Percentiles rank a stretch among this genome's conserved stretches.
Evolutionary conservation across 2,113 vertebrate genomes (phyloP).

Genomic region (Delphinapterus leucas): DNA sequence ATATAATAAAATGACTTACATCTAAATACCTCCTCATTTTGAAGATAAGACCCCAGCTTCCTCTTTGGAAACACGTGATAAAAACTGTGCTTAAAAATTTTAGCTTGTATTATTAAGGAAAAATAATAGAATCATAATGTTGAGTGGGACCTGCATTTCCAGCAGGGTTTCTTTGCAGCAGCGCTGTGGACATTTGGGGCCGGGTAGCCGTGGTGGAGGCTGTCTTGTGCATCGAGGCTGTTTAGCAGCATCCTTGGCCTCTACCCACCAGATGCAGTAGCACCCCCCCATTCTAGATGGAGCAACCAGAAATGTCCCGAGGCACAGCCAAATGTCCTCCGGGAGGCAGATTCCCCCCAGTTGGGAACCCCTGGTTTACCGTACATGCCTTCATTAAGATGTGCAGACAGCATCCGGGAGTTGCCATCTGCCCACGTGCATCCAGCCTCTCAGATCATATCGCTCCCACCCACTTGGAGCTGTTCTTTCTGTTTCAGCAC

Average conservation of each 20-base stretch:
- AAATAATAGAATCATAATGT: accelerated
- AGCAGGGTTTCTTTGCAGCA: neutral
- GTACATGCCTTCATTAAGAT: accelerated
- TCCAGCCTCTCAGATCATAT: accelerated
- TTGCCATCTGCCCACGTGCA: accelerated
- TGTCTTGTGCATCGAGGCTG: accelerated
- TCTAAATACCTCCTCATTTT: neutral
- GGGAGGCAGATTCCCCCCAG: accelerated
- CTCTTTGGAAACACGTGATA: neutral
- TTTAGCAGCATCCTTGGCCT: neutral
- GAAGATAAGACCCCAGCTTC: neutral
- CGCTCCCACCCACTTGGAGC: accelerated
- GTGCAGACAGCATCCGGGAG: neutral
- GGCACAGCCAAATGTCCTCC: neutral
- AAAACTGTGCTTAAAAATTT: neutral
- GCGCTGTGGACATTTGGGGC: accelerated
- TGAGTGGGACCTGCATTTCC: no score
- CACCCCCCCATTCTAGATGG: accelerated
- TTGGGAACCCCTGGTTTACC: neutral
- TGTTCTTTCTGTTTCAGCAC: neutral
- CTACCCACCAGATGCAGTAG: neutral
- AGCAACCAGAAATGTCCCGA: neutral
- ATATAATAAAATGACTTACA: neutral
- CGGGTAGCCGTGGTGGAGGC: accelerated
- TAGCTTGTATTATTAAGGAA: neutral